phyloP scores from a whole-genome alignment of 2,113 vertebrate genomes.

The Ursus arctos region DNA sequence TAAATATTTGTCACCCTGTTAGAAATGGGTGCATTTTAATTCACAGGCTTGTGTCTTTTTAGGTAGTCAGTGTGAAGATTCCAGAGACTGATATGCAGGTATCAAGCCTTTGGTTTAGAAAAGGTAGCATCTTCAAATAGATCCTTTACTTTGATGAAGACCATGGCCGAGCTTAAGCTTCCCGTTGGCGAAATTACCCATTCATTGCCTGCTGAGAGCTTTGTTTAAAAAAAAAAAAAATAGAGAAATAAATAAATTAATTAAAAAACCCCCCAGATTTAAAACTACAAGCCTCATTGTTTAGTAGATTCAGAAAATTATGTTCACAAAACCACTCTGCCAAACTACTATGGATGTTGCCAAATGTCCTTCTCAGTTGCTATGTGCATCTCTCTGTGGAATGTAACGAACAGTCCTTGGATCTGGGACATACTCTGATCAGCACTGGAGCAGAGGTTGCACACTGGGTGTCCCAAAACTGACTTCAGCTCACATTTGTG shows the following conservation, averaged over 20 bases:
- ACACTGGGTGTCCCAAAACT: not conserved
- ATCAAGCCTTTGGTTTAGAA: not conserved
- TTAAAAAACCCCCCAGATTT: not conserved
- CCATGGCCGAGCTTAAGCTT: not conserved
- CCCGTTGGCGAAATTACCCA: not conserved
- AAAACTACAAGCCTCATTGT: not conserved
- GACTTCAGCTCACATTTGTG: not conserved
- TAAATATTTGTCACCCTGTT: conserved; percentile 3
- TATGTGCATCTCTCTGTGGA: not conserved
- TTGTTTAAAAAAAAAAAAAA: not conserved
- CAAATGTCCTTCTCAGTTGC: conserved; percentile 37
- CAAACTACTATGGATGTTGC: not conserved
- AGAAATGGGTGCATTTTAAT: not conserved
- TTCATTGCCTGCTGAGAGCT: not conserved
- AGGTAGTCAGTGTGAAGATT: not conserved
- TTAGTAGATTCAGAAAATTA: conserved; percentile 38
- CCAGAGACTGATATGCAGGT: not conserved
- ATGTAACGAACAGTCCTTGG: conserved; percentile 20
- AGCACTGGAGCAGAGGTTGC: not conserved
- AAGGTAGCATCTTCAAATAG: not conserved
- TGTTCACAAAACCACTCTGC: conserved; percentile 40
- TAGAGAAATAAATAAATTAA: not conserved
- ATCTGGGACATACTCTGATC: not conserved
- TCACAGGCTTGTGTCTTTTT: not conserved
- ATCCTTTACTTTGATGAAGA: not conserved